Evolutionary conservation across 2,888 invertebrate genomes (phyloP).

Genomic region (Rhamphomyia laevipes): DNA sequence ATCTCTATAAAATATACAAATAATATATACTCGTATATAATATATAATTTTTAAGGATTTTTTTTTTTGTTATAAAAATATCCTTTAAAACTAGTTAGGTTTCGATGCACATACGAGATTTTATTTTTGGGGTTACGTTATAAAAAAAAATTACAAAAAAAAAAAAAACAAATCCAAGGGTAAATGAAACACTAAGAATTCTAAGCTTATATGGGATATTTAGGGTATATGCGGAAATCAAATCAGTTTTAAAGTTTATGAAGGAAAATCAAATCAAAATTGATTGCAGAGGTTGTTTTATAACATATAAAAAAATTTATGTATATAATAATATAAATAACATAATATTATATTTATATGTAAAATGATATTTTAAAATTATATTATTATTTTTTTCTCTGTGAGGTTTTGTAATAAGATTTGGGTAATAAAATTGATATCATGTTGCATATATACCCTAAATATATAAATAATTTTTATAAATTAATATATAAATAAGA

Average conservation of each 20-base stretch:
- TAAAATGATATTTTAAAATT: too few species aligned
- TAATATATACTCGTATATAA: background rate
- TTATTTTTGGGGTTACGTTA: background rate
- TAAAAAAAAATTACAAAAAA: background rate
- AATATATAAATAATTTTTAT: too few species aligned
- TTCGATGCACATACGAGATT: background rate
- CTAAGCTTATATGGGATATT: background rate
- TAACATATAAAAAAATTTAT: too few species aligned
- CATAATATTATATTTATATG: too few species aligned
- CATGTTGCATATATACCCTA: too few species aligned
- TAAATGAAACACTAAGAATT: background rate
- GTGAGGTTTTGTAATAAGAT: too few species aligned
- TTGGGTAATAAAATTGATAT: too few species aligned
- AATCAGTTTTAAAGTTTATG: slow-evolving; percentile 1
- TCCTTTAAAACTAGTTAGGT: background rate
- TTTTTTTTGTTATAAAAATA: background rate
- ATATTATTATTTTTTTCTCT: too few species aligned
- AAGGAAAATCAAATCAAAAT: slow-evolving; percentile 2
- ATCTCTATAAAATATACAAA: background rate
- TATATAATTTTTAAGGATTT: background rate
- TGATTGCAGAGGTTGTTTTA: background rate
- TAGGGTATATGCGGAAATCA: background rate
- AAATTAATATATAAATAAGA: too few species aligned
- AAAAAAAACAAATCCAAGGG: background rate
- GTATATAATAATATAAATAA: too few species aligned